Conservation (phyloP, 2,888 invertebrate species). For the Eristalis intricaria region DNA sequence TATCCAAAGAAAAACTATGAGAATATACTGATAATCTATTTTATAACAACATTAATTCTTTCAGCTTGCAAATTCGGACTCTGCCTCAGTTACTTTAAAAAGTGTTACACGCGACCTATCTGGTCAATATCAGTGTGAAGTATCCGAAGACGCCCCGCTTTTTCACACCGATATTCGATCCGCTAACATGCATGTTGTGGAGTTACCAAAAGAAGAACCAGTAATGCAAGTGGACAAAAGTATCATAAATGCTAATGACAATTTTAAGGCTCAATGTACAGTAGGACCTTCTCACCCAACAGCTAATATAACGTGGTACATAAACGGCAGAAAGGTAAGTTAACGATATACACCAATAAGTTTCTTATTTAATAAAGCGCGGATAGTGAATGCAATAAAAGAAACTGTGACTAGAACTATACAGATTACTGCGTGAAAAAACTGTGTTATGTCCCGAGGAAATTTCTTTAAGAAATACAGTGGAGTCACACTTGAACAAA, state of each 20-base stretch:
- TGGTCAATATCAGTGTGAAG: constrained; percentile 84
- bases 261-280: constrained; percentile 83
- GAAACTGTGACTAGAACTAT: too few relatives aligned
- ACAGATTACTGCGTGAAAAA: too few relatives aligned
- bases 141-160: constrained; percentile 84
- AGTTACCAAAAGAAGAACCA: constrained; percentile 83
- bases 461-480: too few relatives aligned
- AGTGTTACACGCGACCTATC: constrained; percentile 83
- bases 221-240: constrained; percentile 83
- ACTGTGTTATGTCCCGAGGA: too few relatives aligned
- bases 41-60: constrained; percentile 37
- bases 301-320: constrained; percentile 83
- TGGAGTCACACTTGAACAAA: too few relatives aligned
- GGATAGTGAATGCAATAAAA: too few relatives aligned
- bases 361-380: too few relatives aligned
- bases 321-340: constrained; percentile 83
- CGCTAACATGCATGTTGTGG: constrained; percentile 83
- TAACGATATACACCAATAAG: too few relatives aligned
- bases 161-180: constrained; percentile 83
- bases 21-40: not conserved
- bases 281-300: constrained; percentile 83
- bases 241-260: constrained; percentile 82
- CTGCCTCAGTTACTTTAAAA: constrained; percentile 82
- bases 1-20: not conserved
- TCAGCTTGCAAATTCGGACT: constrained; percentile 83